Evolutionary conservation across 2,113 vertebrate genomes (phyloP), one percentile per base, ranked within the genome.

Genomic region (Sapajus apella): DNA sequence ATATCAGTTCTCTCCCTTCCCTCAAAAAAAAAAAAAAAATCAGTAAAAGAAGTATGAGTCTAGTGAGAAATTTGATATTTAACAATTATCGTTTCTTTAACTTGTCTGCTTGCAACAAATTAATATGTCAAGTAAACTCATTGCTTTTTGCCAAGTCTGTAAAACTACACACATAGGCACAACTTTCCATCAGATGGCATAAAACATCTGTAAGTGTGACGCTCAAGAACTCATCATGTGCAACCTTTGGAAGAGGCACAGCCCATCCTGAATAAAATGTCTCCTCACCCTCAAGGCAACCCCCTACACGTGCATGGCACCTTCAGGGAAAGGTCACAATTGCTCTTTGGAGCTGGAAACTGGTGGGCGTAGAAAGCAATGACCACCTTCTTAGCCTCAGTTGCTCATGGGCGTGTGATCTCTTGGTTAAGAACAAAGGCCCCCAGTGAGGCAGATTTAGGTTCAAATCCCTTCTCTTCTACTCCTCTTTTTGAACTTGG

Each of bases 21-120:
- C 25, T 61, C 87, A 1, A 64, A 12, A 50, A 66, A 40, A 40
- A 40, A 40, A 55, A 56, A 70, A 56, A 56, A 43, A 1, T 21
- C 35, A 87, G 1, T 61, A 50, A 88, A 72, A 30, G 16, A 56
- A 40, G 37, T 37, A 52, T 9, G 88, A n/a, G 2, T 80, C 56
- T 52, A 32, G 40, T 80, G 20, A 91, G 50, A 76, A 79, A 82
- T 56, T 18, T 56, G 6, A 64, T 55, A 75, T 88, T 87, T 91
- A 70, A 80, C 17, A 64, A 45, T 84, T 12, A 43, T 27, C 58
- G 16, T 97, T 81, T 40, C 64, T 56, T 73, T 83, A 84, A 43
- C 1, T 66, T 90, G 2, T 87, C 23, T 73, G 16, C 80, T 83
- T n/a, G 2, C 40, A 76, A 85, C 35, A 76, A 86, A 81, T 52